phyloP scores from a whole-genome alignment of 2,797 vertebrate genomes.

The Catostomus latipinnis region DNA sequence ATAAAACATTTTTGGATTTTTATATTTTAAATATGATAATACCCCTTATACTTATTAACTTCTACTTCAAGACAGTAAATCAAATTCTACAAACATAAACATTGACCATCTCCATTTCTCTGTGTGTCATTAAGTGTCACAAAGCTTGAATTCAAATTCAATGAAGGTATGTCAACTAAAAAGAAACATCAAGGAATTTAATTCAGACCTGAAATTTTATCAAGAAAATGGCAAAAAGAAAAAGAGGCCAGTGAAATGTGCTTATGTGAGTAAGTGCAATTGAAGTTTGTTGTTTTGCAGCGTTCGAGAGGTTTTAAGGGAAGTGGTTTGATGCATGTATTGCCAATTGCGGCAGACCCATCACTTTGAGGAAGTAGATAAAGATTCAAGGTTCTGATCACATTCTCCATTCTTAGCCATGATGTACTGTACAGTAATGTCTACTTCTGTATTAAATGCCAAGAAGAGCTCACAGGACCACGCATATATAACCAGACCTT shows the following conservation, averaged over 20 bases:
- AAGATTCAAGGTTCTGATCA: background rate
- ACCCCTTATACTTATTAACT: too few species aligned
- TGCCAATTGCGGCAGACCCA: background rate
- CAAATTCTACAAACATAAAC: too few species aligned
- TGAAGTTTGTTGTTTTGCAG: background rate
- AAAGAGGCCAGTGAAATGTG: too few species aligned
- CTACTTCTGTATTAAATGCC: background rate
- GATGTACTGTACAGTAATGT: background rate
- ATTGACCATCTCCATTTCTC: too few species aligned
- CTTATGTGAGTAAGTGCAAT: background rate
- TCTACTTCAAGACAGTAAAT: too few species aligned
- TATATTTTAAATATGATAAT: too few species aligned
- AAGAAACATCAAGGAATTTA: too few species aligned
- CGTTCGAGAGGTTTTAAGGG: conserved; percentile 17
- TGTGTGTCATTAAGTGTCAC: too few species aligned
- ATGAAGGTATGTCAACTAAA: too few species aligned
- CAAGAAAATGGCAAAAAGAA: background rate
- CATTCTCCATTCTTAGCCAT: background rate
- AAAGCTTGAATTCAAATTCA: too few species aligned
- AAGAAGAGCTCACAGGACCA: background rate
- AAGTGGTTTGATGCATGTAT: conserved; percentile 32
- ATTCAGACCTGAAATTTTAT: background rate
- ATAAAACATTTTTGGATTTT: too few species aligned
- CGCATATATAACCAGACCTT: background rate
- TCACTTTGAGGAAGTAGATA: background rate